These are phyloP conservation scores for Temnothorax longispinosus DNA, from an alignment of 1,140 invertebrate species.

Conservation along the genomic window DNA sequence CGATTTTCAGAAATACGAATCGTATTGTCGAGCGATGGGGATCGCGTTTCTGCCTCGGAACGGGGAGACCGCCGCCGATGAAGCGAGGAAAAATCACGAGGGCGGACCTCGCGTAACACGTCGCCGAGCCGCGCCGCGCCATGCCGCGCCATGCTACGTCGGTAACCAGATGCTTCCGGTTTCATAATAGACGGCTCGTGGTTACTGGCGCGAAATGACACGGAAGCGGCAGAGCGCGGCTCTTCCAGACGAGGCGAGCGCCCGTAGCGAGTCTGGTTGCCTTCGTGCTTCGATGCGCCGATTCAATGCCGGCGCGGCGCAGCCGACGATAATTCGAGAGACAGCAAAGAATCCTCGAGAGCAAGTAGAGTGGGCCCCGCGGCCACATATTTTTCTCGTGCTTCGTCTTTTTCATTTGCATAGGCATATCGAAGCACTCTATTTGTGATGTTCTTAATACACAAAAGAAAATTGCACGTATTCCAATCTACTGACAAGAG, in stretches of 20 bases:
- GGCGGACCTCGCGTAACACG: constrained; percentile 23
- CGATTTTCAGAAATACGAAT: constrained; percentile 43
- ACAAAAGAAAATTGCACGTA: background rate
- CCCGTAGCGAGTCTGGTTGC: constrained; percentile 27
- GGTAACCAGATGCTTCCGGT: constrained; percentile 72
- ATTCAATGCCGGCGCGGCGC: constrained; percentile 60
- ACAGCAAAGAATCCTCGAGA: constrained; percentile 55
- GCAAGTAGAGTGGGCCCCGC: background rate
- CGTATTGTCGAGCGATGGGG: constrained; percentile 2
- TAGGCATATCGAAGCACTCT: constrained; percentile 5
- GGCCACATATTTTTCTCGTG: constrained; percentile 24
- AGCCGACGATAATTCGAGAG: constrained; percentile 63
- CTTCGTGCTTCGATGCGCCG: constrained; percentile 68
- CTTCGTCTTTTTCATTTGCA: constrained; percentile 32
- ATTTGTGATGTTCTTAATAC: background rate
- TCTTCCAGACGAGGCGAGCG: constrained; percentile 57
- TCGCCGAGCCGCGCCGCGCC: constrained; percentile 22
- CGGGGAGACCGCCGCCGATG: constrained; percentile 26
- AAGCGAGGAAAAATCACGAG: constrained; percentile 59
- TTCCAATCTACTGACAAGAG: background rate
- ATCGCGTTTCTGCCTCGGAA: constrained; percentile 47
- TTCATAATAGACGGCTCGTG: constrained; percentile 70
- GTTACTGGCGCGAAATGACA: constrained; percentile 71
- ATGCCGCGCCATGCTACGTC: constrained; percentile 10
- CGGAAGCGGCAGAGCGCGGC: constrained; percentile 68